phyloP scores from a whole-genome alignment of 2,888 invertebrate species.

The Sesamia inferens region DNA sequence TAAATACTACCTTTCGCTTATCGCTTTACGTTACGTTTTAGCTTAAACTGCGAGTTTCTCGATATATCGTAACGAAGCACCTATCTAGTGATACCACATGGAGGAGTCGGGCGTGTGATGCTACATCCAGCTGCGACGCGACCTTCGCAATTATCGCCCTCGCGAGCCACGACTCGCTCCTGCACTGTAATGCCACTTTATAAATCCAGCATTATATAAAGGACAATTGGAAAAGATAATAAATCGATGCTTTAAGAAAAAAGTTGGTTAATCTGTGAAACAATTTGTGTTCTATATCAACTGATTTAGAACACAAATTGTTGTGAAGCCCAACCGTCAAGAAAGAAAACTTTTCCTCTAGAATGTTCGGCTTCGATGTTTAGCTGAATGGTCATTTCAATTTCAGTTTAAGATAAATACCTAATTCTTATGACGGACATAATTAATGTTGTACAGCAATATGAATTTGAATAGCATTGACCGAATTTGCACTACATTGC shows the following conservation, averaged over 20 bases:
- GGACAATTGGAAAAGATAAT: conserved; percentile 9
- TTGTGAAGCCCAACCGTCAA: too few species aligned
- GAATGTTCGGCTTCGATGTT: conserved; percentile 6
- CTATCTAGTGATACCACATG: conserved; percentile 85
- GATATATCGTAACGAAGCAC: conserved; percentile 85
- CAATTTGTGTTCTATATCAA: conserved; percentile 4
- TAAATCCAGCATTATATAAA: conserved; percentile 16
- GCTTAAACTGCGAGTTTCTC: conserved; percentile 66
- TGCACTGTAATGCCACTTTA: conserved; percentile 50
- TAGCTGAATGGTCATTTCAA: conserved; percentile 14
- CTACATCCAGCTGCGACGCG: conserved; percentile 86
- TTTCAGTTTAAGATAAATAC: conserved; percentile 25
- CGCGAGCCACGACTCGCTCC: conserved; percentile 72
- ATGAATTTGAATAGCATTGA: conserved; percentile 65
- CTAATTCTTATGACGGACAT: conserved; percentile 28
- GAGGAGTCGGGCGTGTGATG: conserved; percentile 84
- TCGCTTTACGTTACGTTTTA: conserved; percentile 70
- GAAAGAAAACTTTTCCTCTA: background rate
- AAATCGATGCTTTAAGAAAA: conserved; percentile 14
- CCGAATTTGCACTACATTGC: conserved; percentile 60
- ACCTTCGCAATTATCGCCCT: conserved; percentile 87
- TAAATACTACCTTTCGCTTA: conserved; percentile 76
- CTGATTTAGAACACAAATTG: too few species aligned
- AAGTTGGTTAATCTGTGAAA: conserved; percentile 16
- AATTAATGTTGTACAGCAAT: conserved; percentile 43